These are phyloP conservation scores for Thereva nobilitata DNA, from an alignment of 2,888 invertebrate species.

Conservation along the genomic window DNA sequence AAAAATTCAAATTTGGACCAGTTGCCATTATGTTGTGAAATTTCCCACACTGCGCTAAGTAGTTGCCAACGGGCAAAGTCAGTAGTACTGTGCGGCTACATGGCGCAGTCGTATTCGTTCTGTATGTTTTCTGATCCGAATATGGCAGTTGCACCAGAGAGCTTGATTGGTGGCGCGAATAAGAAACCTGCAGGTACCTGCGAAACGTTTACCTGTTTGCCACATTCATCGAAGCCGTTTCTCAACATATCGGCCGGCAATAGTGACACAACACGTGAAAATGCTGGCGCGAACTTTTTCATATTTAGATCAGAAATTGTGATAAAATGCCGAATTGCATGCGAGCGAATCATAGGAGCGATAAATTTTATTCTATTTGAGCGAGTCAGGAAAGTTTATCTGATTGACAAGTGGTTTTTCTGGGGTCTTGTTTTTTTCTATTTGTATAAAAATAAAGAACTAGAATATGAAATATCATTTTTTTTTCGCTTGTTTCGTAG, in stretches of 20 bases:
- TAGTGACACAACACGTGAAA: slow-evolving; percentile 4
- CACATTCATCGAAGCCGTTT: slow-evolving; percentile 10
- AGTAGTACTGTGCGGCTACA: background rate
- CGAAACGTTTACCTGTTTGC: background rate
- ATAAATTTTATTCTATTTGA: slow-evolving; percentile 5
- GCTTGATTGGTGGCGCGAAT: too few species aligned
- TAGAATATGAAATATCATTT: too few species aligned
- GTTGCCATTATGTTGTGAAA: slow-evolving; percentile 25
- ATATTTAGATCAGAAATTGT: slow-evolving; percentile 10
- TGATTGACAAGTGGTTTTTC: background rate
- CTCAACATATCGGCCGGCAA: slow-evolving; percentile 3
- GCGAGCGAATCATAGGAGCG: background rate
- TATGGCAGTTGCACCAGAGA: too few species aligned
- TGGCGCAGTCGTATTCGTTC: background rate
- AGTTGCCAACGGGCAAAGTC: background rate
- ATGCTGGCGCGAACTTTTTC: background rate
- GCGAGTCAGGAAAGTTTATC: slow-evolving; percentile 11
- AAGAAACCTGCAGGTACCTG: slow-evolving; percentile 1
- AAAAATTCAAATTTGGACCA: slow-evolving; percentile 26
- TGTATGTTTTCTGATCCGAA: too few species aligned
- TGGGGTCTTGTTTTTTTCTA: background rate
- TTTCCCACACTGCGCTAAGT: slow-evolving; percentile 27
- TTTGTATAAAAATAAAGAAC: too few species aligned
- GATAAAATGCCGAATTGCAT: slow-evolving; percentile 9
- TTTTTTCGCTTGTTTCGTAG: too few species aligned